phyloP scores from a whole-genome alignment of 1,140 invertebrate species.

The Venturia canescens region DNA sequence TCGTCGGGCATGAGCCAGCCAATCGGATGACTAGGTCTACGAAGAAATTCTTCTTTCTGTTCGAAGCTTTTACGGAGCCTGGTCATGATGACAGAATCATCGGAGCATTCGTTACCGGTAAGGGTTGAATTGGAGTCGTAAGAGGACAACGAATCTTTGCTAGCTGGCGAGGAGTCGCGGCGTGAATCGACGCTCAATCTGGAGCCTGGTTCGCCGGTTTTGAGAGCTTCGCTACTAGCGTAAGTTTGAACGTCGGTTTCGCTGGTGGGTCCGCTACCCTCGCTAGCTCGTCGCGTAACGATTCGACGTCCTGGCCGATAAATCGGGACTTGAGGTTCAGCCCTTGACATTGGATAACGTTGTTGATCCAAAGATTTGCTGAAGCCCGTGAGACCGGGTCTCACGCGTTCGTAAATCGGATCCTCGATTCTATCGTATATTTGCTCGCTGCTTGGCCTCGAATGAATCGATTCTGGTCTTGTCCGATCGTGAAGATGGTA shows the following conservation, averaged over 20 bases:
- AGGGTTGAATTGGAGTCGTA: constrained; percentile 83
- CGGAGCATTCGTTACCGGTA: constrained; percentile 80
- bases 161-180: constrained; percentile 80
- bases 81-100: constrained; percentile 83
- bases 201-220: constrained; percentile 66
- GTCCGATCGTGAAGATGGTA: constrained; percentile 67
- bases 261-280: constrained; percentile 74
- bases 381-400: constrained; percentile 63
- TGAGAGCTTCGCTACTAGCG: constrained; percentile 67
- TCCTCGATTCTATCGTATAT: constrained; percentile 73
- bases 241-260: constrained; percentile 69
- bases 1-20: constrained; percentile 76
- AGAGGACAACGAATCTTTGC: constrained; percentile 82
- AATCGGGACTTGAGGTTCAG: constrained; percentile 77
- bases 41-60: constrained; percentile 92
- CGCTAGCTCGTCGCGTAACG: constrained; percentile 75
- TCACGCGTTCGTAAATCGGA: constrained; percentile 72
- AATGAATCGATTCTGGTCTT: constrained; percentile 67
- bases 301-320: constrained; percentile 72
- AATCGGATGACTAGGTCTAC: constrained; percentile 83
- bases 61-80: constrained; percentile 89
- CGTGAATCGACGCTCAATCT: constrained; percentile 74
- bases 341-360: constrained; percentile 71
- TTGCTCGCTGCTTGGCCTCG: constrained; percentile 68
- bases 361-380: constrained; percentile 68